Evolutionary conservation across 2,888 invertebrate genomes (phyloP).

Genomic region (Drosophila paracracens): DNA sequence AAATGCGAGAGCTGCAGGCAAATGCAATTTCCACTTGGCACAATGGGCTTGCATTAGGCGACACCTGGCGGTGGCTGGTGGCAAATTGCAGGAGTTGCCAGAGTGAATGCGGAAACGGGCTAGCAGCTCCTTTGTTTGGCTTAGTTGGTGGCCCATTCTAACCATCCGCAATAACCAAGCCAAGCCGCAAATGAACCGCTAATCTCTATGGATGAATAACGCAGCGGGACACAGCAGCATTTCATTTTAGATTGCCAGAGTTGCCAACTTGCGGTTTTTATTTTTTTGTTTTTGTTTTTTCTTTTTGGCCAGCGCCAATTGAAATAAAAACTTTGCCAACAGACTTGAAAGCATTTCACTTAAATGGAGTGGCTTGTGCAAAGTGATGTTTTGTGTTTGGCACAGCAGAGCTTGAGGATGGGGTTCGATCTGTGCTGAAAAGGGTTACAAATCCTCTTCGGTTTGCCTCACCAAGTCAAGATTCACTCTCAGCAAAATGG

Average conservation of each 20-base stretch:
- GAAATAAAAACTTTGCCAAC: constrained; percentile 23
- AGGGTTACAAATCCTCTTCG: not conserved
- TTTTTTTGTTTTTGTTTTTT: not conserved
- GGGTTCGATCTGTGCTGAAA: not conserved
- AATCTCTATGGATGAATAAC: constrained; percentile 34
- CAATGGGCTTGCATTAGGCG: constrained; percentile 57
- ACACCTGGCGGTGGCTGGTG: constrained; percentile 63
- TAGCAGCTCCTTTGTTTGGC: constrained; percentile 38
- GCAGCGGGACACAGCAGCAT: not conserved
- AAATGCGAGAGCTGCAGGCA: constrained; percentile 31
- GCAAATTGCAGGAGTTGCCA: constrained; percentile 66
- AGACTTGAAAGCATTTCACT: constrained; percentile 28
- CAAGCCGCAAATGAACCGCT: constrained; percentile 56
- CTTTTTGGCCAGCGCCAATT: constrained; percentile 19
- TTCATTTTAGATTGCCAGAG: constrained; percentile 8
- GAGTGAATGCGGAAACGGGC: constrained; percentile 54
- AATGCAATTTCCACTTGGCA: constrained; percentile 57
- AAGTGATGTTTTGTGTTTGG: constrained; percentile 4
- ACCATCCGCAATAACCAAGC: constrained; percentile 2
- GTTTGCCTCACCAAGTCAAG: not conserved
- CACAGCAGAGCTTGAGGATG: too few species aligned
- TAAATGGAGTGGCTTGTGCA: constrained; percentile 6
- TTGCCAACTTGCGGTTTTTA: constrained; percentile 26
- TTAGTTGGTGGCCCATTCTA: not conserved
- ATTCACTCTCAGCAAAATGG: not conserved